Base-by-base conservation (phyloP, 2,113 vertebrate species). In the Lanius ludovicianus region DNA sequence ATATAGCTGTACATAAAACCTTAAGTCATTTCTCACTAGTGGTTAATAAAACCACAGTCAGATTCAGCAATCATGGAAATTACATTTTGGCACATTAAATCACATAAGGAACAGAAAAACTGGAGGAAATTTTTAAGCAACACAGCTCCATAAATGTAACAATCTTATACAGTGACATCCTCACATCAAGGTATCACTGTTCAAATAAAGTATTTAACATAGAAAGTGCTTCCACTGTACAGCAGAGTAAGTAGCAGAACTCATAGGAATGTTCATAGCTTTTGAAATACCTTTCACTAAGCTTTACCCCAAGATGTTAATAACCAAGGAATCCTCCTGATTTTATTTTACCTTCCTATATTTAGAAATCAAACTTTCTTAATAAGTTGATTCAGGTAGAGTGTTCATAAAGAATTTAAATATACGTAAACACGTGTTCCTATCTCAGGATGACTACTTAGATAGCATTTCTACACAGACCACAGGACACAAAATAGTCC, bases 141-240 rank as follows among this genome's bases (percentile, higher is more conserved):
- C 97, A 94, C 59, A 95, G 94, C 96, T 98, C 97, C 97, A 95
- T 77, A 91, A 93, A 95, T 97, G 96, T 98, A 98, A 98, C 97
- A 97, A 86, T 39, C 82, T 87, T 25, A 62, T 9, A 59, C 33
- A 96, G 52, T 41, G 80, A 92, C 69, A 92, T 31, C 47, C 68
- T 94, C 56, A 21, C 28, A 63, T 50, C 39, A 91, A 70, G n/a
- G 25, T 42, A 50, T 53, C 57, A 76, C 93, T 70, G 53, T 76
- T 75, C 46, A 78, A 64, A 86, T 49, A 64, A 93, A 85, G 84
- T 44, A 79, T 44, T 74, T 17, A 6, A 85, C 52, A 73, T 28
- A 84, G 59, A 75, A 59, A 65, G 44, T 87, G 57, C 87, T 64
- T 86, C 71, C 76, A 62, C 78, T 52, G 59, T 90, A 78, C n/a